Base-by-base conservation (phyloP, 2,113 vertebrate species). In the Hiodon tergisus region DNA sequence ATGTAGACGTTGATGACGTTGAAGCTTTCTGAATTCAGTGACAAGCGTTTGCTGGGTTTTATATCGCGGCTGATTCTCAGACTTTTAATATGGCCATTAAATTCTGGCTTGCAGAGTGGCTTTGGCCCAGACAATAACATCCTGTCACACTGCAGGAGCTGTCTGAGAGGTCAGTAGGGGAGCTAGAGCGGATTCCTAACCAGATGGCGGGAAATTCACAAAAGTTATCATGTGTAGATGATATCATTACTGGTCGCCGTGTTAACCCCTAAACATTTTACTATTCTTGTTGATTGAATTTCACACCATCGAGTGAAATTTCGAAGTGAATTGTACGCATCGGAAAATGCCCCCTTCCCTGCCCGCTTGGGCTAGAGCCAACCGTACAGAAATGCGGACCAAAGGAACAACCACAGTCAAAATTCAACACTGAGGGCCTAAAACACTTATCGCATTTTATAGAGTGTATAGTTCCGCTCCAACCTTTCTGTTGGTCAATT, bases 31-130 rank as follows among this genome's bases (percentile, higher is more conserved):
- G 79, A 80, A 51, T 83, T 85, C 73, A 86, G 85, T 84, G 84
- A 86, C 83, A 83, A 84, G 82, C 80, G 78, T 82, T 76, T 76
- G 78, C 79, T 76, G 80, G 81, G 82, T 80, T 86, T 81, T 81
- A 76, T 84, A 83, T 81, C 81, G 82, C 81, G 83, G 87, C 85
- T 85, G 82, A 89, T 88, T 87, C 81, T 81, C 79, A 78, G 84
- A 85, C 79, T 86, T 88, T 86, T 86, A 82, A 86, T 87, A 83
- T 86, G 83, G 86, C 85, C 84, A 87, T 88, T 87, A 84, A 83
- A 81, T 82, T 75, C 58, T 61, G 77, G 78, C 78, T 85, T 85
- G 81, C 82, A 83, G 83, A 80, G 17, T 86, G 81, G 81, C 83
- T 86, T 86, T 86, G 16, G 16, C 16, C 61, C 16, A 17, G 4